Percentiles rank a stretch among this genome's conserved stretches.
Conservation (phyloP, 2,113 vertebrate species). For the Hippocampus abdominalis region DNA sequence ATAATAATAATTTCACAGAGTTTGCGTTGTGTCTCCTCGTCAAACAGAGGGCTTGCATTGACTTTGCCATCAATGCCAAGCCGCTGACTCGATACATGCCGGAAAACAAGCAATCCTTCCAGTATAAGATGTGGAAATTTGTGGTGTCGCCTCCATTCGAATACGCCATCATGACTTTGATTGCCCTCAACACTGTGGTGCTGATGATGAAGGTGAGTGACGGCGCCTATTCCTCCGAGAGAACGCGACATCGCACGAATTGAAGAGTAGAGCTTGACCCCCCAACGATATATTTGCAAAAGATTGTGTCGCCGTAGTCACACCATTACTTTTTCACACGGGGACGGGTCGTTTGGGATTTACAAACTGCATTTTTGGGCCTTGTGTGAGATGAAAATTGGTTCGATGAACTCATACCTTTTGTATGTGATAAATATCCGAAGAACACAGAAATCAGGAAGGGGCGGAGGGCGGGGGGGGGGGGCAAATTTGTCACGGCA, state of each 20-base stretch:
- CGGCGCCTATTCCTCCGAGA: neutral
- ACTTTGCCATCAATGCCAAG: slow-evolving; percentile 96
- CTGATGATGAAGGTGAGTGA: slow-evolving; percentile 96
- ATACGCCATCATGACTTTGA: slow-evolving; percentile 97
- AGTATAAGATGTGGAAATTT: slow-evolving; percentile 98
- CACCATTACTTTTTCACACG: neutral
- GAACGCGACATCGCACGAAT: neutral
- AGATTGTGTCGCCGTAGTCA: neutral
- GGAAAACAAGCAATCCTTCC: slow-evolving; percentile 90
- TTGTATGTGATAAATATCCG: too few species aligned
- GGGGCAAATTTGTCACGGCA: too few species aligned
- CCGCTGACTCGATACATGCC: slow-evolving; percentile 97
- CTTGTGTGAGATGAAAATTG: too few species aligned
- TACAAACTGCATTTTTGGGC: too few species aligned
- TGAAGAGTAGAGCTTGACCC: neutral
- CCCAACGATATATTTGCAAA: neutral
- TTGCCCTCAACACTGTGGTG: slow-evolving; percentile 94
- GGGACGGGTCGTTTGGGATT: too few species aligned
- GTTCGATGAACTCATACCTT: too few species aligned
- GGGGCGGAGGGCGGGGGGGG: too few species aligned
- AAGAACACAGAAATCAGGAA: too few species aligned
- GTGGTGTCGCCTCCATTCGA: slow-evolving; percentile 97
- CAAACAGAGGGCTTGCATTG: slow-evolving; percentile 91
- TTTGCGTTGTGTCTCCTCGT: slow-evolving; percentile 23
- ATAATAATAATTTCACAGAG: neutral